Evolutionary conservation across 2,797 vertebrate genomes (phyloP), one percentile per base, ranked within the genome.

Genomic region (Poeciliopsis presidionis): DNA sequence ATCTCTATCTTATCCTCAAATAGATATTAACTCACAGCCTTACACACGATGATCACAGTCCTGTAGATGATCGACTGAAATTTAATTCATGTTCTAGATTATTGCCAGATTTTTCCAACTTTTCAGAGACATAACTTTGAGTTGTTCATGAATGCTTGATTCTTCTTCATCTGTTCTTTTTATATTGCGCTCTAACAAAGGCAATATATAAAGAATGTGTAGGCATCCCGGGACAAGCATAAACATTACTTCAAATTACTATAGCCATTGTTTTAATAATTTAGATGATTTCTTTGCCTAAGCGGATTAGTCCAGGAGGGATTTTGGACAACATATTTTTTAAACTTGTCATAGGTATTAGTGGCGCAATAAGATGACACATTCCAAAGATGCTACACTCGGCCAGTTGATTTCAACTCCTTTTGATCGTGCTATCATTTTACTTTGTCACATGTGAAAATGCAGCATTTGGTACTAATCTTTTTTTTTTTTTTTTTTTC

Each of bases 381-480:
- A 55, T 39, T 87, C 71, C 80, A 72, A 81, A 74, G 33, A 51
- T 70, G 53, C 53, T 72, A 45, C 12, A 69, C 6, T 83, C 81
- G 84, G 87, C 91, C 91, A 90, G 81, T 92, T 91, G 92, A 87
- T 86, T 87, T 93, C 88, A 92, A 92, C 90, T 84, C 79, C 86
- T 88, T 91, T 92, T 93, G 93, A 94, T 94, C 92, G 91, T 89
- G 85, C 91, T 88, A 93, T 94, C 91, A 91, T 85, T 67, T 87
- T 87, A 87, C 90, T 90, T 92, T 94, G 90, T 93, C 94, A 92
- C 18, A 77, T 88, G 78, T 90, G 90, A 92, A 95, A 90, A 91
- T 90, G 90, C 90, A 92, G 89, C 77, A 93, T 95, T 95, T 94
- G 87, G 85, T 90, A 95, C 95, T 90, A 94, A 94, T 96, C 92